These are phyloP conservation scores for Drosophila kanekoi DNA, from an alignment of 2,888 invertebrate genomes.

Conservation along the genomic window DNA sequence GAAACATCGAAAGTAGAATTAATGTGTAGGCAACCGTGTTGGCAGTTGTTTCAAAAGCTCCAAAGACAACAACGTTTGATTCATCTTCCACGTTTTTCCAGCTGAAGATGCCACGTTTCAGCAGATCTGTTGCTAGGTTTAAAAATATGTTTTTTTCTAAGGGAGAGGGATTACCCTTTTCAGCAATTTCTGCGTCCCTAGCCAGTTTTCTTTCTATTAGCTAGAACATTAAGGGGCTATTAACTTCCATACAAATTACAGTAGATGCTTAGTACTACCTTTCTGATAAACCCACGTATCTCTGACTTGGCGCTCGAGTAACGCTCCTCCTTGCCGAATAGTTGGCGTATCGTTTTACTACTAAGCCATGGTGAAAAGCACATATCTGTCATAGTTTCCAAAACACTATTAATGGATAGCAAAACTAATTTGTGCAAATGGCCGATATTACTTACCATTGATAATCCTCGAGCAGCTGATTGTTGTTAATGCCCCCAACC, in stretches of 20 bases:
- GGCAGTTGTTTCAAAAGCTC: constrained; percentile 84
- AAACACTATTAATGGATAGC: constrained; percentile 65
- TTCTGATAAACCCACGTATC: constrained; percentile 73
- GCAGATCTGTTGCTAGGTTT: constrained; percentile 76
- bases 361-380: constrained; percentile 81
- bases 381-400: constrained; percentile 82
- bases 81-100: constrained; percentile 80
- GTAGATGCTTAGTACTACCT: constrained; percentile 49
- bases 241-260: not conserved
- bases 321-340: constrained; percentile 63
- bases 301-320: constrained; percentile 69
- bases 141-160: constrained; percentile 68
- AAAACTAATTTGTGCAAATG: constrained; percentile 13
- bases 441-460: constrained; percentile 70
- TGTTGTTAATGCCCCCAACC: constrained; percentile 44
- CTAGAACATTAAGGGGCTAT: constrained; percentile 32
- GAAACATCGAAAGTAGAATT: constrained; percentile 81
- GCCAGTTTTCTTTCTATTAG: constrained; percentile 67
- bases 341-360: constrained; percentile 54
- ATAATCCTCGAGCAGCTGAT: constrained; percentile 70
- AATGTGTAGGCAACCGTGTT: constrained; percentile 75
- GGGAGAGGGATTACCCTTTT: not conserved
- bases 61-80: constrained; percentile 82
- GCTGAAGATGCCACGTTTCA: constrained; percentile 71
- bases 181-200: constrained; percentile 30